A percentile compares a stretch with the other conserved stretches of the same genome.
Conservation (phyloP, 1,140 invertebrate genomes). For the Portunus trituberculatus region DNA sequence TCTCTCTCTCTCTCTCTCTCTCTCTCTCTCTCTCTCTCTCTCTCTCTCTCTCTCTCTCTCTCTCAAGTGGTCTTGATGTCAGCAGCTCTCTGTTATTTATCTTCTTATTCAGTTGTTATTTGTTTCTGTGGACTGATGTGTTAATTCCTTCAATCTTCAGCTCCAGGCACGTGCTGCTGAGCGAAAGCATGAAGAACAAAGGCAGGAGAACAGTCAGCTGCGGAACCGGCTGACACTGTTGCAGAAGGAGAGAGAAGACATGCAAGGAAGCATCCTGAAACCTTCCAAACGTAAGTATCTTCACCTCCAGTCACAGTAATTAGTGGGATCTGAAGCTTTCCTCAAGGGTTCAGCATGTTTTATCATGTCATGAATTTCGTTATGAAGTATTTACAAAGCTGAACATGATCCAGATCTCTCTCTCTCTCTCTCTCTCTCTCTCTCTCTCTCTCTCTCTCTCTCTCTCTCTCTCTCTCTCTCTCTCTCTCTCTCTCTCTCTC, state of each 20-base stretch:
- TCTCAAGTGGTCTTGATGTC: too few relatives aligned
- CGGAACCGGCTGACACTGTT: slow-evolving; percentile 50
- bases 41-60: too few relatives aligned
- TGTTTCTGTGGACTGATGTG: not conserved
- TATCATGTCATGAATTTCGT: too few relatives aligned
- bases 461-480: slow-evolving; percentile 32
- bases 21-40: too few relatives aligned
- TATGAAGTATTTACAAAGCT: too few relatives aligned
- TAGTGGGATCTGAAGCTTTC: too few relatives aligned
- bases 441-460: slow-evolving; percentile 1
- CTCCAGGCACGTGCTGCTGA: slow-evolving; percentile 62
- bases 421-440: not conserved
- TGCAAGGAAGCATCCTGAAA: slow-evolving; percentile 43
- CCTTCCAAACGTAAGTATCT: slow-evolving; percentile 60
- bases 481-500: slow-evolving; percentile 32
- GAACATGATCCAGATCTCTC: not conserved
- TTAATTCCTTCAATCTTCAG: not conserved
- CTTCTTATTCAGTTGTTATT: not conserved
- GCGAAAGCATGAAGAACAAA: slow-evolving; percentile 58
- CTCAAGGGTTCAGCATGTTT: too few relatives aligned
- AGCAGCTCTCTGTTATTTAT: too few relatives aligned
- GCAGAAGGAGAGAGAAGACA: slow-evolving; percentile 63
- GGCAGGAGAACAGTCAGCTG: slow-evolving; percentile 63
- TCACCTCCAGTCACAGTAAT: too few relatives aligned
- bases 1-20: too few relatives aligned